These are phyloP conservation scores for Myotis vivesi DNA, from an alignment of 2,797 vertebrate species.

Conservation along the genomic window DNA sequence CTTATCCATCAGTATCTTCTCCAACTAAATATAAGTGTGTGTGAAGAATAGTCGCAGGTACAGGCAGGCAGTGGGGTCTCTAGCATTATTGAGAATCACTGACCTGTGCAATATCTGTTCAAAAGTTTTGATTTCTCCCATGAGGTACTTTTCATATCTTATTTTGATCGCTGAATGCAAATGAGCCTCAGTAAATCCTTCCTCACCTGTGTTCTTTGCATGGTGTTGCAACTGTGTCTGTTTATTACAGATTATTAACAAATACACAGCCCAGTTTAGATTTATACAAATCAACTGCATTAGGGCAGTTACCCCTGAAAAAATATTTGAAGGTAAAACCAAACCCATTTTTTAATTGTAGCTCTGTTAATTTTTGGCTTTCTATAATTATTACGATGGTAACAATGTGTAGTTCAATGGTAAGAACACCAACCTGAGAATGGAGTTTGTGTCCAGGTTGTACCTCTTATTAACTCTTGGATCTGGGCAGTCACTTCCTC, in stretches of 20 bases:
- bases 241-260: slow-evolving; percentile 72
- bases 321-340: slow-evolving; percentile 32
- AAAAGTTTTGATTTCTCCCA: slow-evolving; percentile 65
- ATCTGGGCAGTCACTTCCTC: background rate
- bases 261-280: slow-evolving; percentile 68
- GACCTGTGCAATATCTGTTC: slow-evolving; percentile 58
- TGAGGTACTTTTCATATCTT: slow-evolving; percentile 73
- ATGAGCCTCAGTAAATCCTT: slow-evolving; percentile 45
- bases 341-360: slow-evolving; percentile 30
- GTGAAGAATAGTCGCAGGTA: slow-evolving; percentile 15
- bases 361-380: slow-evolving; percentile 23
- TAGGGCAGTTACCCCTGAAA: background rate
- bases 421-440: background rate
- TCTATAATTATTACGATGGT: slow-evolving; percentile 23
- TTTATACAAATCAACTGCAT: slow-evolving; percentile 72
- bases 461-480: background rate
- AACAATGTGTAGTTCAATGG: background rate
- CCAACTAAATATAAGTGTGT: slow-evolving; percentile 55
- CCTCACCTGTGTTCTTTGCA: slow-evolving; percentile 74
- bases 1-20: slow-evolving; percentile 32
- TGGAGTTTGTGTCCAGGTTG: background rate
- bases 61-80: background rate
- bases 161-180: slow-evolving; percentile 79
- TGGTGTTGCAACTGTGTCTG: slow-evolving; percentile 42
- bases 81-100: slow-evolving; percentile 49